Conservation (phyloP, 2,797 vertebrate genomes). For the Amazonetta brasiliensis region DNA sequence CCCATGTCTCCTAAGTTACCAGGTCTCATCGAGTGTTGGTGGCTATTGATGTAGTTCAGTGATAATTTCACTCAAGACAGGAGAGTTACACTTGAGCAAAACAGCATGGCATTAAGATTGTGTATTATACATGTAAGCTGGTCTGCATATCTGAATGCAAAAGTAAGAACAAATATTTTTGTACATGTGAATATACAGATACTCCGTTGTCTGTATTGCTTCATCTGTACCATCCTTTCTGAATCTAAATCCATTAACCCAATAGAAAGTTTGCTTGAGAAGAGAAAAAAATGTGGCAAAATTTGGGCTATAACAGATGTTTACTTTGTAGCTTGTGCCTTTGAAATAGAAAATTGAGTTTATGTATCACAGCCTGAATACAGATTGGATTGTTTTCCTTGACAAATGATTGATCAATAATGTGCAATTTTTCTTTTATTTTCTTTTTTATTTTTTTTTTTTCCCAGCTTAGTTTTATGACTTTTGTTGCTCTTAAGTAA, state of each 20-base stretch:
- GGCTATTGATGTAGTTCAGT: background rate
- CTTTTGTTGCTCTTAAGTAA: background rate
- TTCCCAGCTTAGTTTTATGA: background rate
- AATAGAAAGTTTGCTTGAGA: background rate
- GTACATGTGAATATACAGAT: background rate
- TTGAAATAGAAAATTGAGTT: background rate
- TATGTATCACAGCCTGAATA: background rate
- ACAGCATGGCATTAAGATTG: background rate
- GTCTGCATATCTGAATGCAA: background rate
- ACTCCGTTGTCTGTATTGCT: background rate
- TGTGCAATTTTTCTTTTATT: background rate
- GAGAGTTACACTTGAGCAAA: background rate
- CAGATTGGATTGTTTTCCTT: background rate
- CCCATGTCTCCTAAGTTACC: background rate
- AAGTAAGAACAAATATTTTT: accelerated
- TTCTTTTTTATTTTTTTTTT: background rate
- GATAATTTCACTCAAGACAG: background rate
- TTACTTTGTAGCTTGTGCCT: background rate
- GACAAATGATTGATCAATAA: background rate
- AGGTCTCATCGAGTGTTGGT: background rate
- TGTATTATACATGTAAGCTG: background rate
- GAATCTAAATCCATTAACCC: background rate
- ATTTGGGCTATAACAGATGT: background rate
- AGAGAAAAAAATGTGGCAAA: background rate
- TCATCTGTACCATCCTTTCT: background rate